Percentiles rank a stretch among this genome's conserved stretches.
These are phyloP conservation scores for Chloroceryle aenea DNA, from an alignment of 2,113 vertebrate genomes.

Conservation along the genomic window DNA sequence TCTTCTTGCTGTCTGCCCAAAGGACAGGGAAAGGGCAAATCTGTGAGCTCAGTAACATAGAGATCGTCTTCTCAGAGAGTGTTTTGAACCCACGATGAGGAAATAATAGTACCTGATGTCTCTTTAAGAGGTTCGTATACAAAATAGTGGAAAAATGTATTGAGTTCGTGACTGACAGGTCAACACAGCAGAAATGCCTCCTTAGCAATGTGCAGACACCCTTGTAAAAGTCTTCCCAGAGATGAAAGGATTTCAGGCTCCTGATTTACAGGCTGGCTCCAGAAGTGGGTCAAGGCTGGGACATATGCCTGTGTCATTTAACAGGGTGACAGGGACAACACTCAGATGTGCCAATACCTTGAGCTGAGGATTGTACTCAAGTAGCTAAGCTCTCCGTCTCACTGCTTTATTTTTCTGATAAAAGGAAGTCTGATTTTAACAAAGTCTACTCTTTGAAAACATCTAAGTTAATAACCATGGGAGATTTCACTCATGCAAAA, in stretches of 20 bases:
- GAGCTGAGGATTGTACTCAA: not conserved
- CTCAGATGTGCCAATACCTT: not conserved
- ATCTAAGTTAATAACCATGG: not conserved
- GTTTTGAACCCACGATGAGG: not conserved
- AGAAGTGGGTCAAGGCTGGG: conserved; percentile 46
- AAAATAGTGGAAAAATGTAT: not conserved
- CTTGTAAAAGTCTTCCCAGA: conserved; percentile 1
- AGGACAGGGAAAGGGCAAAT: not conserved
- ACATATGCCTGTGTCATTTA: conserved; percentile 26
- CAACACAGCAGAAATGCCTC: not conserved
- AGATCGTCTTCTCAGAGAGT: not conserved
- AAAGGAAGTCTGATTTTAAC: conserved; percentile 13
- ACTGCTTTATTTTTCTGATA: not conserved
- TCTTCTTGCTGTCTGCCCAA: not conserved
- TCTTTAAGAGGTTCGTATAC: not conserved
- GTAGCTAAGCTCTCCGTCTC: not conserved
- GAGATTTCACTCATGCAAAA: not conserved
- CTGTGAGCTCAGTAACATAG: not conserved
- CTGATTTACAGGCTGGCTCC: conserved; percentile 11
- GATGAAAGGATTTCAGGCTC: conserved; percentile 38
- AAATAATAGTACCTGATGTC: not conserved
- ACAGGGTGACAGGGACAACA: conserved; percentile 2
- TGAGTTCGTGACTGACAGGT: not conserved
- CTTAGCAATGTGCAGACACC: conserved; percentile 26
- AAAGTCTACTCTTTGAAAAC: not conserved